phyloP scores from a whole-genome alignment of 1,140 invertebrate species.

The Steinernema khuongi region DNA sequence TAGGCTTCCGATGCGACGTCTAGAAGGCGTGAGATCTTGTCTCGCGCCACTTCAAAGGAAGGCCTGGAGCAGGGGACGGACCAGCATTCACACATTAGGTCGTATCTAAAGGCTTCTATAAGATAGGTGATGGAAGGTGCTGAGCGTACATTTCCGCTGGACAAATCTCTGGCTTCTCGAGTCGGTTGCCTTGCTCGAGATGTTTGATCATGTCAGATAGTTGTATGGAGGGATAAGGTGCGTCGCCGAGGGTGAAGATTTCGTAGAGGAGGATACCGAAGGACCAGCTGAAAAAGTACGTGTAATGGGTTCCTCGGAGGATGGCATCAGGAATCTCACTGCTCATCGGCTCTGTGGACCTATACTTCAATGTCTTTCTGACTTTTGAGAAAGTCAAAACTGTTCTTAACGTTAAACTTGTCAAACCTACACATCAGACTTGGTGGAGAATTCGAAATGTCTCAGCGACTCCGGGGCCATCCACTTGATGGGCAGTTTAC shows the following conservation, averaged over 20 bases:
- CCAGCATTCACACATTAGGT: conserved; percentile 10
- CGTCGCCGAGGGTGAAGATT: conserved; percentile 31
- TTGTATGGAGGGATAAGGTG: conserved; percentile 31
- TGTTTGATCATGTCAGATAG: conserved; percentile 30
- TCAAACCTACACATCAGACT: conserved; percentile 39
- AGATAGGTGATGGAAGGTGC: background rate
- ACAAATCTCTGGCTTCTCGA: conserved; percentile 24
- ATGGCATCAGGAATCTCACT: too few relatives aligned
- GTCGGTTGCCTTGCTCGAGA: background rate
- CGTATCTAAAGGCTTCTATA: background rate
- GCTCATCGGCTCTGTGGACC: too few relatives aligned
- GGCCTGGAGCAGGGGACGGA: background rate
- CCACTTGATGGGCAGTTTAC: conserved; percentile 78
- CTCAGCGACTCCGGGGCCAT: conserved; percentile 92
- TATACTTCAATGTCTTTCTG: too few relatives aligned
- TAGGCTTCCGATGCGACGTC: conserved; percentile 6
- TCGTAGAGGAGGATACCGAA: conserved; percentile 36
- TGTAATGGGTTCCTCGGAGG: too few relatives aligned
- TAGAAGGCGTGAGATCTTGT: background rate
- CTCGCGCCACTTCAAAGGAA: background rate
- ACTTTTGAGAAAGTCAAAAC: too few relatives aligned
- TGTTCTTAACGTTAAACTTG: too few relatives aligned
- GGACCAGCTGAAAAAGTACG: conserved; percentile 36
- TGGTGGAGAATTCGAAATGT: conserved; percentile 34
- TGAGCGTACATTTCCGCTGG: conserved; percentile 39